A percentile compares a stretch with the other conserved stretches of the same genome.
phyloP scores from a whole-genome alignment of 2,888 invertebrate species.

The Rapana venosa region DNA sequence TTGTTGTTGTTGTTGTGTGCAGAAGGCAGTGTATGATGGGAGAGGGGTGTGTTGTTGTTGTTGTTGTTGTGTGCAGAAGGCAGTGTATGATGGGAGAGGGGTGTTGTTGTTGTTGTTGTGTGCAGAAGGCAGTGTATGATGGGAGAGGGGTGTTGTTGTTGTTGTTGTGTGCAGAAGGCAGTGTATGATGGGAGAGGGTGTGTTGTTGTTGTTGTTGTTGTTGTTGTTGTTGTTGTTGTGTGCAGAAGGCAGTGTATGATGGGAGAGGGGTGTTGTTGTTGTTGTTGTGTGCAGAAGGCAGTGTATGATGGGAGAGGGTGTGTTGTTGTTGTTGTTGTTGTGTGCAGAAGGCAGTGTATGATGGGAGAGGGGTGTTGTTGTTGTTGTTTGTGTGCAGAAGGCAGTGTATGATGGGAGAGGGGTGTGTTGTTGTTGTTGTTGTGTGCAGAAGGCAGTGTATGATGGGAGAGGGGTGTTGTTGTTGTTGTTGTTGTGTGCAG shows the following conservation, averaged over 20 bases:
- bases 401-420: no score
- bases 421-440: no score
- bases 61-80: constrained; percentile 79
- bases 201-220: no score
- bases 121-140: constrained; percentile 80
- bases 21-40: constrained; percentile 80
- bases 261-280: background rate
- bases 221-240: background rate
- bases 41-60: background rate
- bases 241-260: constrained; percentile 80
- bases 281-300: constrained; percentile 80
- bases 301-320: background rate
- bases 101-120: background rate
- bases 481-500: no score
- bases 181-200: background rate
- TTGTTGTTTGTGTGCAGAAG: no score
- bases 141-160: background rate
- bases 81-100: constrained; percentile 59
- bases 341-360: constrained; percentile 83
- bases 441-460: no score
- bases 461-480: no score
- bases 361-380: no score
- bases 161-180: constrained; percentile 80
- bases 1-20: constrained; percentile 37
- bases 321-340: background rate